Base-by-base conservation (phyloP, 2,797 vertebrate species). In the Pelodytes ibericus region DNA sequence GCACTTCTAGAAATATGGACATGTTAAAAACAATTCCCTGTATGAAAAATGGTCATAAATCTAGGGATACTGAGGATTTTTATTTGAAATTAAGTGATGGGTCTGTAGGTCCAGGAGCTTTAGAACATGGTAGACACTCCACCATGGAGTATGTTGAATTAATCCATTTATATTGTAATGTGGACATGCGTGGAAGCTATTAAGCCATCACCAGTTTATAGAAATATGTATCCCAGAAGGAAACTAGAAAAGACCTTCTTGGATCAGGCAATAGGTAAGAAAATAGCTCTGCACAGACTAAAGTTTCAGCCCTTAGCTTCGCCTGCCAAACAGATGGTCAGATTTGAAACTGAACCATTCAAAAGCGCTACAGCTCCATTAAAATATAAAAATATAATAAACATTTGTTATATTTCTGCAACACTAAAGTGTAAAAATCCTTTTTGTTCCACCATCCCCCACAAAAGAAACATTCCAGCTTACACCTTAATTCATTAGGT, bases 251-350 rank as follows among this genome's bases (percentile, higher is more conserved):
- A 53, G 36, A 58, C 31, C 49, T 71, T 58, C 24, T 8, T 65
- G 75, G 51, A 53, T 61, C 49, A 22, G 6, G 30, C 26, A 33
- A 64, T 25, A 22, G 60, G 66, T 71, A 59, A 58, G 30, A 64
- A 71, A 71, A 77, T 44, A 58, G n/a, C 36, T 60, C 10, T 27
- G 24, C 47, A 61, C 51, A 25, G 51, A 25, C 39, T 70, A 24
- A 62, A 22, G 27, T 30, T 59, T 72, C 26, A 27, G n/a, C 36
- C 68, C 49, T 59, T 78, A 29, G 59, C 30, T 49, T 20, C 20
- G 24, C 62, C 63, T 72, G 76, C 76, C 76, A 78, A 78, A 78
- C 76, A 78, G 70, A 78, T 78, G 76, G 62, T 30, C 53, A 7
- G 9, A 16, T 36, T 53, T 66, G 51, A 53, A 61, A 72, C 61